Base-by-base conservation (phyloP, 2,888 invertebrate species). In the Spicauda simplicius region DNA sequence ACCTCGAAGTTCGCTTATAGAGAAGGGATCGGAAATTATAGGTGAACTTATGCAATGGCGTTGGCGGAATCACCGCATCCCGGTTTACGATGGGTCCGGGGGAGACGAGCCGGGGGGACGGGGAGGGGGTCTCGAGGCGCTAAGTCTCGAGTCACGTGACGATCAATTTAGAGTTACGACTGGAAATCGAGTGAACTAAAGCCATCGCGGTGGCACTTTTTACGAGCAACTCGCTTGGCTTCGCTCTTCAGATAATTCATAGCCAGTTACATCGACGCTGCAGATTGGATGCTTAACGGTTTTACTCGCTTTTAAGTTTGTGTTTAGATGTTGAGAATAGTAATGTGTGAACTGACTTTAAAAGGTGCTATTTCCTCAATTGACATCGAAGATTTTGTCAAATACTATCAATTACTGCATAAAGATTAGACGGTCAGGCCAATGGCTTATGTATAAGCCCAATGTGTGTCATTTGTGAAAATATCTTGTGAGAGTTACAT, bases 141-240 rank as follows among this genome's bases (percentile, higher is more conserved):
- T 77, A 76, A 81, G 78, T 79, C 76, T 64, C 75, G 75, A 71
- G 74, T 79, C 84, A 79, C 81, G 77, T 77, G 79, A 79, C 80
- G 80, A 85, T 84, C 84, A 81, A 82, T 84, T 85, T 77, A 74
- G 80, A 84, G 81, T 86, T 83, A 83, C 82, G 80, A 80, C 77
- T 77, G 65, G 74, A 77, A 76, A 77, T 76, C 76, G 76, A 77
- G 70, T 72, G 75, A 71, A 68, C 69, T 65, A 63, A 64, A 70
- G 70, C 71, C 71, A 73, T 71, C 71, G 61, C 57, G 62, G 57
- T 56, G 61, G 41, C 41, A 52, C 67, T 61, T 61, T 67, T 68
- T 62, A 68, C 57, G 62, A 62, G 53, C 62, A 41, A 33, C 8
- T 20, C 52, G 57, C 67, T 48, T 61, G 61, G 37, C 61, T 67